Evolutionary conservation across 2,113 vertebrate species (phyloP).

Genomic region (Zeus faber): DNA sequence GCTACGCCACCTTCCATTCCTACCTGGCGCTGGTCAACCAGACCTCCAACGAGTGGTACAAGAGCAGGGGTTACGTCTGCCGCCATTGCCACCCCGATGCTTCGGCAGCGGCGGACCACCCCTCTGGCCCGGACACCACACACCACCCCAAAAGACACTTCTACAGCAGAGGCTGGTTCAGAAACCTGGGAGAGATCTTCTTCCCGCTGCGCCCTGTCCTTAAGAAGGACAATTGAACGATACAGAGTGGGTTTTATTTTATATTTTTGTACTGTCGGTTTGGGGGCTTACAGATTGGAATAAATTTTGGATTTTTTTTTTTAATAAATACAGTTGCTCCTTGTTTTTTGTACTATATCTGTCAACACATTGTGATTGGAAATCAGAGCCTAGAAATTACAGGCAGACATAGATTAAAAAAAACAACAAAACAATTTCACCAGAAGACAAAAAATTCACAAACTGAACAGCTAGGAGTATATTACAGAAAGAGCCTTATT

Average conservation of each 20-base stretch:
- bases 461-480: no score
- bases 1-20: slow-evolving; percentile 81
- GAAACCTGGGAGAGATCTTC: slow-evolving; percentile 85
- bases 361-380: no score
- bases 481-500: no score
- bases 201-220: slow-evolving; percentile 50
- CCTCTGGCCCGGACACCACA: slow-evolving; percentile 34
- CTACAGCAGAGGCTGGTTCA: slow-evolving; percentile 79
- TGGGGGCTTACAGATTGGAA: no score
- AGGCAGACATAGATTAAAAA: no score
- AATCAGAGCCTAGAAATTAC: no score
- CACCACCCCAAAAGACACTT: slow-evolving; percentile 66
- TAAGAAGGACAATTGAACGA: slow-evolving; percentile 57
- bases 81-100: slow-evolving; percentile 63
- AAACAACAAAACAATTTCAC: no score
- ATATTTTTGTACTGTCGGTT: no score
- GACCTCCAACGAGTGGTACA: slow-evolving; percentile 92
- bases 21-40: slow-evolving; percentile 87
- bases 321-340: neutral
- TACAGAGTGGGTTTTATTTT: no score
- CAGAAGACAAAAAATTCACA: no score
- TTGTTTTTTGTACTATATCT: no score
- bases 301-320: no score
- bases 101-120: slow-evolving; percentile 25
- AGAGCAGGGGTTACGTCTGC: slow-evolving; percentile 56